These are phyloP conservation scores for Bruchidius siliquastri DNA, from an alignment of 2,888 invertebrate genomes.

Conservation along the genomic window DNA sequence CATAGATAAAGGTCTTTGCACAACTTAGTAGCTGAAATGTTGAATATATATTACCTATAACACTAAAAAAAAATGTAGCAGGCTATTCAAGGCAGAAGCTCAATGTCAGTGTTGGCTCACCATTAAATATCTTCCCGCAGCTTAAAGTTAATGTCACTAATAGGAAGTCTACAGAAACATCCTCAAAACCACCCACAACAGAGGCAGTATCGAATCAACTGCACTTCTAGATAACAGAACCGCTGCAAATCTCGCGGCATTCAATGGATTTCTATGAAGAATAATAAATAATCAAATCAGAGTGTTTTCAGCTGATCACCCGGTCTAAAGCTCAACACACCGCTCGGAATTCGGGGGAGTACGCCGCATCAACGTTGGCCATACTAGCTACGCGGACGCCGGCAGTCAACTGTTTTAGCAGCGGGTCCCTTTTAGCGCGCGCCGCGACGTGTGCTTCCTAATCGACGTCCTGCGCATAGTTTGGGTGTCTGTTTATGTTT, in stretches of 20 bases:
- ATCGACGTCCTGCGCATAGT: conserved; percentile 16
- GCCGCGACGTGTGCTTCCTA: conserved; percentile 18
- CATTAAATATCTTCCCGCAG: too few relatives aligned
- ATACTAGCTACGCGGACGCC: conserved; percentile 27
- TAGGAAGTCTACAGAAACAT: not conserved
- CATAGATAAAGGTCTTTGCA: too few relatives aligned
- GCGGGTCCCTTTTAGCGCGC: conserved; percentile 21
- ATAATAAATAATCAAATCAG: not conserved
- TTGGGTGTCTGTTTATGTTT: not conserved
- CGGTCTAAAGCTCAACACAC: not conserved
- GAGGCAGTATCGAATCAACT: not conserved
- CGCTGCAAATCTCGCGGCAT: not conserved
- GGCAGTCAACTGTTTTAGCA: conserved; percentile 29
- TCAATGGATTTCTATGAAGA: not conserved
- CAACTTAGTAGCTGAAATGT: too few relatives aligned
- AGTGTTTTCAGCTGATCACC: not conserved
- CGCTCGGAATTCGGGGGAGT: not conserved
- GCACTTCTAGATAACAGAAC: not conserved
- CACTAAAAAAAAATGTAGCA: too few relatives aligned
- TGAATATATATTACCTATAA: too few relatives aligned
- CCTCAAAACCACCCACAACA: not conserved
- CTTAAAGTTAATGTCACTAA: not conserved
- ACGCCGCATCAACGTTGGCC: conserved; percentile 13
- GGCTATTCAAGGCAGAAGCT: too few relatives aligned
- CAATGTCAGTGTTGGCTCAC: too few relatives aligned